Base-by-base conservation (phyloP, 2,113 vertebrate species). In the Jacana jacana region DNA sequence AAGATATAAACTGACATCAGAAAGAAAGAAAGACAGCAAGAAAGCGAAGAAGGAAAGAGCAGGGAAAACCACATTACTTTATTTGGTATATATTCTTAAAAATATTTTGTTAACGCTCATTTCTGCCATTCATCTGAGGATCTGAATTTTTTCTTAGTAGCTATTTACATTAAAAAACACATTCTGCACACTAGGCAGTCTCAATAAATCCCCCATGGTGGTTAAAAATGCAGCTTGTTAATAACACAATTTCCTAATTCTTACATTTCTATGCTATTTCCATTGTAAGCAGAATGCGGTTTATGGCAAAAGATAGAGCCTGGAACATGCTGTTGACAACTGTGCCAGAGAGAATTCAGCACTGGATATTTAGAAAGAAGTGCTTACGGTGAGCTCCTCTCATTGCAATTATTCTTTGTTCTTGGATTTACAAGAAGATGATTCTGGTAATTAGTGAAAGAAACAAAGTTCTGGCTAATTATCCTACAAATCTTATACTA, bases 211-310 rank as follows among this genome's bases (percentile, higher is more conserved):
- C 60, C 68, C 80, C 57, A 48, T 15, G 35, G 95, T 60, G 37
- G 54, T 86, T 94, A 80, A 96, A 95, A 94, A 96, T 73, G 58
- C 76, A 83, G 83, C 44, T 84, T 94, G 58, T 96, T 96, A 95
- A 86, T 90, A 96, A 85, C 69, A 93, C 33, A 80, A 97, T 98
- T 98, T 97, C 96, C 96, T 97, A 95, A 95, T 97, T 97, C 97
- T 95, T 97, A 89, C 79, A 44, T 97, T 91, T 90, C 85, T 97
- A 90, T 89, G 97, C 97, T 98, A 97, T 98, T 98, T 97, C 97
- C 96, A 97, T 63, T 90, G 72, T 86, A 94, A 92, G 98, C 97
- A 97, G 93, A 92, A 98, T 97, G 88, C 93, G 70, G 79, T 82
- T 80, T 93, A 94, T 85, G 81, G 95, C 83, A 91, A 93, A 94